Conservation (phyloP, 2,888 invertebrate genomes). For the Zele albiditarsus region DNA sequence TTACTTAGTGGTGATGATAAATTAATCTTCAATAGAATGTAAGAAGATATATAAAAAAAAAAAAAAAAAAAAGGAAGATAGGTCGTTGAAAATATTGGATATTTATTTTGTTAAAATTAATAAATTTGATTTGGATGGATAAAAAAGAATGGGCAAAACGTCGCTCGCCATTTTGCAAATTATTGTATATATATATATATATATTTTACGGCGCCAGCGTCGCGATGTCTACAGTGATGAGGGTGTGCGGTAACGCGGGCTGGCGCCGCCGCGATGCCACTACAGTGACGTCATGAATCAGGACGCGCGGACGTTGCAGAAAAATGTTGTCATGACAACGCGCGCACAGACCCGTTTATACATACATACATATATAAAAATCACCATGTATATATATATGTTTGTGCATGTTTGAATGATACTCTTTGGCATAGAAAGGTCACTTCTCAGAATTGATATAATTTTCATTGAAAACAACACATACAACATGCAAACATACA, state of each 20-base stretch:
- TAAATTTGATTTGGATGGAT: background rate
- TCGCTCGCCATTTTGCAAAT: background rate
- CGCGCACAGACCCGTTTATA: slow-evolving; percentile 34
- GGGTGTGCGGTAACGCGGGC: slow-evolving; percentile 24
- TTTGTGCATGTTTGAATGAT: slow-evolving; percentile 23
- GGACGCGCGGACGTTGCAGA: slow-evolving; percentile 69
- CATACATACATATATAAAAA: background rate
- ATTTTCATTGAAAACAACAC: slow-evolving; percentile 4
- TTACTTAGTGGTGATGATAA: too few species aligned
- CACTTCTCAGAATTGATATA: slow-evolving; percentile 25
- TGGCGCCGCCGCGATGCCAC: slow-evolving; percentile 56
- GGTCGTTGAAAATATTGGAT: too few species aligned
- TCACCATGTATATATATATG: background rate
- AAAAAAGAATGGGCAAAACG: background rate
- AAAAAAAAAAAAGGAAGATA: too few species aligned
- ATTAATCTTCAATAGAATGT: too few species aligned
- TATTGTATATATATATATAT: slow-evolving; percentile 22
- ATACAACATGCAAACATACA: background rate
- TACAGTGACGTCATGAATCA: slow-evolving; percentile 67
- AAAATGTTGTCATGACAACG: slow-evolving; percentile 69
- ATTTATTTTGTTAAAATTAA: background rate
- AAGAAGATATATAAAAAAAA: too few species aligned
- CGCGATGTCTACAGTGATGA: slow-evolving; percentile 25
- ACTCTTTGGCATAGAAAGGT: slow-evolving; percentile 33
- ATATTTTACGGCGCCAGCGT: slow-evolving; percentile 38